Conservation (phyloP, 2,113 vertebrate genomes). For the Dicerorhinus sumatrensis region DNA sequence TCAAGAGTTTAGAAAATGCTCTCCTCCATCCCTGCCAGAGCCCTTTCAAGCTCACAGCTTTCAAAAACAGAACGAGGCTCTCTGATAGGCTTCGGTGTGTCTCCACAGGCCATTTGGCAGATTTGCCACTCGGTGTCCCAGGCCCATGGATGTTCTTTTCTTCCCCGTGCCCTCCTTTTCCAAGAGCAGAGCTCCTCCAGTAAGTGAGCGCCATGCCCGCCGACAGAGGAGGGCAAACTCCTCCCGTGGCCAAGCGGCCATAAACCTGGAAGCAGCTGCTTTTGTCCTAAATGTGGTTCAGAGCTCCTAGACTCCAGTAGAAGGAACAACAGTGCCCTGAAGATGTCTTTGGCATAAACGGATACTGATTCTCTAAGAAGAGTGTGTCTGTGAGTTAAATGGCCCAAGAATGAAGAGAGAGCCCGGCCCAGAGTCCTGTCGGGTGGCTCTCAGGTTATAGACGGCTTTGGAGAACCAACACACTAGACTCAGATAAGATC, state of each 20-base stretch:
- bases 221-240: background rate
- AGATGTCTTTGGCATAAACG: background rate
- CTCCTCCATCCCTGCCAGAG: background rate
- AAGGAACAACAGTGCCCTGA: background rate
- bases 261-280: background rate
- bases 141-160: background rate
- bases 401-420: background rate
- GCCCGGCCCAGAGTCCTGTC: background rate
- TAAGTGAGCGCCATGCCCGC: background rate
- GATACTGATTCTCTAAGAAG: background rate
- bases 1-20: conserved; percentile 26
- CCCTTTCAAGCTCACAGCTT: background rate
- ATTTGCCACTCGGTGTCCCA: background rate
- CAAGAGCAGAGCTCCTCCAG: background rate
- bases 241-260: background rate
- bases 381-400: background rate
- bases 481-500: background rate
- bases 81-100: background rate
- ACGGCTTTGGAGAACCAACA: background rate
- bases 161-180: background rate
- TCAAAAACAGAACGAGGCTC: background rate
- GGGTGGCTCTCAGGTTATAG: background rate
- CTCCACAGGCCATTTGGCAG: background rate
- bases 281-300: background rate
- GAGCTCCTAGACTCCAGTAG: background rate